Percentiles rank a stretch among this genome's conserved stretches.
Conservation (phyloP, 2,797 vertebrate genomes). For the Syngnathus rostellatus region DNA sequence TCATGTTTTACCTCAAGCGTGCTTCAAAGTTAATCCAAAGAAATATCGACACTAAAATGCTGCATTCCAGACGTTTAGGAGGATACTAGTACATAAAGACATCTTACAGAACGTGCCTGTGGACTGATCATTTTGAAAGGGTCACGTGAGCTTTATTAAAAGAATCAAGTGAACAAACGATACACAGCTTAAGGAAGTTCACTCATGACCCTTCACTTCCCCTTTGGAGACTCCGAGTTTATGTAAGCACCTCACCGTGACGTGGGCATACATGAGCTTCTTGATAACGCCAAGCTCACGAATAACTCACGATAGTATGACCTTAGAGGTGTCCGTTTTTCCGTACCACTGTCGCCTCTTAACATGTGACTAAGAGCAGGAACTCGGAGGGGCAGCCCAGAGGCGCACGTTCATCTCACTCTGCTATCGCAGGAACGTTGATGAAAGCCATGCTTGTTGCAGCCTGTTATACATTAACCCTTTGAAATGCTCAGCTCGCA, state of each 20-base stretch:
- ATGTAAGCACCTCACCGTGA: neutral
- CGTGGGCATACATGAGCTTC: neutral
- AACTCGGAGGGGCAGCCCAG: constrained; percentile 34
- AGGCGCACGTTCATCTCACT: constrained; percentile 31
- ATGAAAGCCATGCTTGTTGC: constrained; percentile 57
- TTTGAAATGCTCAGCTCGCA: constrained; percentile 19
- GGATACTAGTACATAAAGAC: neutral
- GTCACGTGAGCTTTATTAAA: neutral
- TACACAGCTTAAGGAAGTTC: neutral
- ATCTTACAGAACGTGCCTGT: neutral
- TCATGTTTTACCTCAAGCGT: neutral
- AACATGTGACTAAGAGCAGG: constrained; percentile 29
- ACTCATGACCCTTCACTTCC: constrained; percentile 1
- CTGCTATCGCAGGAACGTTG: constrained; percentile 30
- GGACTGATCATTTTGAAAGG: constrained; percentile 10
- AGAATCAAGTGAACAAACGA: neutral
- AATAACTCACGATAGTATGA: constrained; percentile 19
- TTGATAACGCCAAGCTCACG: neutral
- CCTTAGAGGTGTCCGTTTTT: constrained; percentile 12
- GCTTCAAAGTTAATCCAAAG: neutral
- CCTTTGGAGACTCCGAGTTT: neutral
- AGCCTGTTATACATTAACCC: constrained; percentile 63
- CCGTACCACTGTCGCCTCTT: constrained; percentile 8
- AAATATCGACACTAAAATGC: neutral
- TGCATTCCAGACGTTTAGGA: neutral